Evolutionary conservation across 2,113 vertebrate species (phyloP).

Genomic region (Steatornis caripensis): DNA sequence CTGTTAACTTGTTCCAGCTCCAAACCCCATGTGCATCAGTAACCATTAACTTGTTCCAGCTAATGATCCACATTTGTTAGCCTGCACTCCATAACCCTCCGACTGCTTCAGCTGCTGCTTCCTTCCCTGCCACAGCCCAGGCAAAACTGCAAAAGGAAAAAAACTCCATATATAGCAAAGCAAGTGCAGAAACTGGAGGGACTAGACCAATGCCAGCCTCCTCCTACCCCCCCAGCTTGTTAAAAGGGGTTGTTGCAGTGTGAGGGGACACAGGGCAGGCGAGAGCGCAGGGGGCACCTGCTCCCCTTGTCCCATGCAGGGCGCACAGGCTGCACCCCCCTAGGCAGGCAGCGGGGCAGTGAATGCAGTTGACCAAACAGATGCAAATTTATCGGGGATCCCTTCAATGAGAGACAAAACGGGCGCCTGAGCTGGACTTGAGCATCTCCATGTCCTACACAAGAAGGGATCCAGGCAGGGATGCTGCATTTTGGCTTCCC

Average conservation of each 20-base stretch:
- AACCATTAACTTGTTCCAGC: slow-evolving; percentile 35
- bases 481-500: not conserved
- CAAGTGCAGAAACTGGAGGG: not conserved
- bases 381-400: not conserved
- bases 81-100: not conserved
- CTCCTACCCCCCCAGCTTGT: too few relatives aligned
- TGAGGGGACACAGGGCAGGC: not conserved
- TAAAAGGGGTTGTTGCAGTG: not conserved
- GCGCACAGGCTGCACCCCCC: not conserved
- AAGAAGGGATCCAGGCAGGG: not conserved
- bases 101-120: not conserved
- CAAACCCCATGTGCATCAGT: slow-evolving; percentile 5
- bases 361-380: not conserved
- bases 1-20: slow-evolving; percentile 28
- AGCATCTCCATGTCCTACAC: not conserved
- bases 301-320: not conserved
- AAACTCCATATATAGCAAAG: fast-evolving
- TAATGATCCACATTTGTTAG: slow-evolving; percentile 11
- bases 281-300: not conserved
- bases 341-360: not conserved
- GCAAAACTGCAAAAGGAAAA: not conserved
- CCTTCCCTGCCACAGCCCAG: not conserved
- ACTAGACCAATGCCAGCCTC: not conserved
- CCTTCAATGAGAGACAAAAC: not conserved
- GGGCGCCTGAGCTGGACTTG: not conserved